These are phyloP conservation scores for Pachyuromys duprasi DNA, from an alignment of 2,797 vertebrate genomes.

Conservation along the genomic window DNA sequence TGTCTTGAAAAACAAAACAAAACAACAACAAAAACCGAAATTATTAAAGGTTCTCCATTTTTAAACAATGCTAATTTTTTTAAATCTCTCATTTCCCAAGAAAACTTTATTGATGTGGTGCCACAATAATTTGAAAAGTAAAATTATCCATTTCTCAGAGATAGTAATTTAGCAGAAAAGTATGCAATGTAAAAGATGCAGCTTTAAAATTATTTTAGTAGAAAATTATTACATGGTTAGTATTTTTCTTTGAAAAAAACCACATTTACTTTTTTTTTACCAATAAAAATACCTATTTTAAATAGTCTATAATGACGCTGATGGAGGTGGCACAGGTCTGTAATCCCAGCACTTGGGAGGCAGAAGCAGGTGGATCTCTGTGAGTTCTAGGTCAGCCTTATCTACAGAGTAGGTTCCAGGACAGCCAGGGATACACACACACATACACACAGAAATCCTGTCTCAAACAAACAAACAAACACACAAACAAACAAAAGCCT, in stretches of 20 bases:
- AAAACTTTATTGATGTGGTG: constrained; percentile 8
- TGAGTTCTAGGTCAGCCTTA: too few relatives aligned
- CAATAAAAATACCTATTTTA: constrained; percentile 43
- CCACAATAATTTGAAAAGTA: constrained; percentile 58
- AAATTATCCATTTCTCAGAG: constrained; percentile 48
- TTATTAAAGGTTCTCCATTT: background rate
- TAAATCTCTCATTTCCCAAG: background rate
- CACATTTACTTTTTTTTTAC: background rate
- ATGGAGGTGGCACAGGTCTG: too few relatives aligned
- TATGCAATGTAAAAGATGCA: constrained; percentile 36
- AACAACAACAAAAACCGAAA: constrained; percentile 6
- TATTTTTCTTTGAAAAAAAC: constrained; percentile 52
- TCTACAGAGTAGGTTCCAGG: too few relatives aligned
- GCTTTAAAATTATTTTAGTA: constrained; percentile 55
- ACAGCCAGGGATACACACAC: too few relatives aligned
- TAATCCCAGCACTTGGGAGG: too few relatives aligned
- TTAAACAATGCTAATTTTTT: constrained; percentile 26
- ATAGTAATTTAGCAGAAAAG: constrained; percentile 41
- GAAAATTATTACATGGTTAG: constrained; percentile 40
- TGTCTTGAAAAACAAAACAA: background rate
- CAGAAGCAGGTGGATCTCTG: too few relatives aligned
- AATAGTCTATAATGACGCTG: constrained; percentile 13
- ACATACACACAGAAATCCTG: too few relatives aligned
- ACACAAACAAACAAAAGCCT: background rate
- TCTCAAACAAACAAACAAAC: too few relatives aligned